These are phyloP conservation scores for Cyclophora punctaria DNA, from an alignment of 2,888 invertebrate species.

Conservation along the genomic window DNA sequence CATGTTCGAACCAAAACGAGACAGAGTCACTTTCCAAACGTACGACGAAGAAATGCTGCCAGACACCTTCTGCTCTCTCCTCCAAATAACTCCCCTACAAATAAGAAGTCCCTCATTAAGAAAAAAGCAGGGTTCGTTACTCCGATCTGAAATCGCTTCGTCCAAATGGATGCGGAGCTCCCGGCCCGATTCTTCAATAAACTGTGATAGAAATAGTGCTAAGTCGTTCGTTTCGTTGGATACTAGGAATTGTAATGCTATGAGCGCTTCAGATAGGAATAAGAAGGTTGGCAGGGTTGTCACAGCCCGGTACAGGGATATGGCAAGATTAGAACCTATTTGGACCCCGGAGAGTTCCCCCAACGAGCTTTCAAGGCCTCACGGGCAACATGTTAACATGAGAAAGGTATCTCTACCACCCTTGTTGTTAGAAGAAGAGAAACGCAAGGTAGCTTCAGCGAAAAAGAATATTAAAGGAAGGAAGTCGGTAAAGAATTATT, in stretches of 20 bases:
- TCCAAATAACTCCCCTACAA: slow-evolving; percentile 65
- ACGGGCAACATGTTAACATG: slow-evolving; percentile 40
- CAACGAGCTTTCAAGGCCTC: slow-evolving; percentile 35
- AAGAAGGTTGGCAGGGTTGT: slow-evolving; percentile 45
- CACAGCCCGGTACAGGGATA: slow-evolving; percentile 56
- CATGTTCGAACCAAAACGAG: slow-evolving; percentile 40
- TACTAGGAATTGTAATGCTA: slow-evolving; percentile 43
- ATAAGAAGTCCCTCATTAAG: slow-evolving; percentile 51
- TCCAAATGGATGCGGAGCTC: slow-evolving; percentile 64
- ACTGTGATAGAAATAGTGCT: slow-evolving; percentile 64
- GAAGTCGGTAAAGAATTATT: slow-evolving; percentile 30
- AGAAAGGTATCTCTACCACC: slow-evolving; percentile 68
- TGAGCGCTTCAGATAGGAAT: slow-evolving; percentile 50
- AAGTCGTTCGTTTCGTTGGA: slow-evolving; percentile 66
- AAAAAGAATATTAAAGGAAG: slow-evolving; percentile 41
- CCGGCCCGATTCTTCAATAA: slow-evolving; percentile 58
- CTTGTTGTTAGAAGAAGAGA: slow-evolving; percentile 58
- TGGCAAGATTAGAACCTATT: slow-evolving; percentile 50
- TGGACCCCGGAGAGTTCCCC: slow-evolving; percentile 47
- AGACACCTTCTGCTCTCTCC: slow-evolving; percentile 55
- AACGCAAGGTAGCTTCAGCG: slow-evolving; percentile 48
- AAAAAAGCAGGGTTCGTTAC: slow-evolving; percentile 51
- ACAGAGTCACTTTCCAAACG: slow-evolving; percentile 38
- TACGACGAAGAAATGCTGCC: slow-evolving; percentile 44
- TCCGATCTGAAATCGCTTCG: slow-evolving; percentile 64